Conservation (phyloP, 2,888 invertebrate species). For the Drosophila niveifrons region DNA sequence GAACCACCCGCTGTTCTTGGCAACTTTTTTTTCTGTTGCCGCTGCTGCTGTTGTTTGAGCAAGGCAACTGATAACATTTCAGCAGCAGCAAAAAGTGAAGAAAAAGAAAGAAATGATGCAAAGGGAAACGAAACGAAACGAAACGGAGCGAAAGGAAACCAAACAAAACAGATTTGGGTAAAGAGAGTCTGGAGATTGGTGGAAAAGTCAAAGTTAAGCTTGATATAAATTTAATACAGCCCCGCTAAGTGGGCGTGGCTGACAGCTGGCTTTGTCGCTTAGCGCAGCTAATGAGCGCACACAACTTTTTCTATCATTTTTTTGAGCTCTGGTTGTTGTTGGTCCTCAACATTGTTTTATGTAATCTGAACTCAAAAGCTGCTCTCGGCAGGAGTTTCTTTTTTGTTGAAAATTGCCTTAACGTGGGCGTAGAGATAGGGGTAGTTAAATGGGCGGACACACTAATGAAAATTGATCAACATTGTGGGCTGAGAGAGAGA, state of each 20-base stretch:
- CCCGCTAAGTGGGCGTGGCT: slow-evolving; percentile 42
- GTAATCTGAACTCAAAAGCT: slow-evolving; percentile 33
- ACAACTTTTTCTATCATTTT: slow-evolving; percentile 37
- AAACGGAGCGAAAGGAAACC: slow-evolving; percentile 28
- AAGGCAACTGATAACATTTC: slow-evolving; percentile 53
- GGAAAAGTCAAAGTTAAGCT: slow-evolving; percentile 65
- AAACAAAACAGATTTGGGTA: slow-evolving; percentile 15
- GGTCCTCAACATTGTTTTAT: slow-evolving; percentile 9
- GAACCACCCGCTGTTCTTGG: not conserved
- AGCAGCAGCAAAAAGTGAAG: slow-evolving; percentile 38
- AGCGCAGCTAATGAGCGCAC: slow-evolving; percentile 61
- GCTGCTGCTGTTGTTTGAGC: not conserved
- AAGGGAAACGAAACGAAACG: slow-evolving; percentile 33
- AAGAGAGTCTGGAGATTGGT: slow-evolving; percentile 17
- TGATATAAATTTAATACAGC: slow-evolving; percentile 70
- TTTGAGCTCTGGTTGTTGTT: not conserved
- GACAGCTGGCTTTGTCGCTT: slow-evolving; percentile 42
- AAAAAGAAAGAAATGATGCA: slow-evolving; percentile 26
- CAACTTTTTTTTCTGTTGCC: not conserved
- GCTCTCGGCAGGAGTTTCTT: slow-evolving; percentile 43
- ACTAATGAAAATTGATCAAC: slow-evolving; percentile 74
- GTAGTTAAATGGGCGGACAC: not conserved
- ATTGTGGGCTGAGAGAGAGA: slow-evolving; percentile 20
- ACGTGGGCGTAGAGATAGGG: too few species aligned
- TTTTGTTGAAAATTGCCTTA: slow-evolving; percentile 32